Evolutionary conservation across 2,797 vertebrate species (phyloP).

Genomic region (Lepilemur ruficaudatus): DNA sequence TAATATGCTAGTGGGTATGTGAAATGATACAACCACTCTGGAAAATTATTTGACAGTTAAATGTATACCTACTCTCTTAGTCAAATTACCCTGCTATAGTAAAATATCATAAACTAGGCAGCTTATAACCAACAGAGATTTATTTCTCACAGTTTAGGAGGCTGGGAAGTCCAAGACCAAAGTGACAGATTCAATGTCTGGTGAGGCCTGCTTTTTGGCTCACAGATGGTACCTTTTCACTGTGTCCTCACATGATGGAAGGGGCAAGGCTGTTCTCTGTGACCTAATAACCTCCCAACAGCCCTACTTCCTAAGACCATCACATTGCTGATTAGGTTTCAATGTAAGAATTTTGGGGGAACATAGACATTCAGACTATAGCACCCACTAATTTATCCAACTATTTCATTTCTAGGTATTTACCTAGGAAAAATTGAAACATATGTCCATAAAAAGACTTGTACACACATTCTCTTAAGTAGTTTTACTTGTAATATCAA

Average conservation of each 20-base stretch:
- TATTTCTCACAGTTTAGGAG: background rate
- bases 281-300: background rate
- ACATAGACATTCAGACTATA: background rate
- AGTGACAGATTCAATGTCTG: background rate
- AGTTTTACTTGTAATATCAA: background rate
- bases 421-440: background rate
- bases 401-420: background rate
- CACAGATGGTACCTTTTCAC: background rate
- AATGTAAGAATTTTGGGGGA: background rate
- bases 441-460: background rate
- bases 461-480: background rate
- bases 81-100: background rate
- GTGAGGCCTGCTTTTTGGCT: background rate
- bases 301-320: background rate
- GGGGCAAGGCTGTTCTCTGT: background rate
- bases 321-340: background rate
- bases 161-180: background rate
- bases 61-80: background rate
- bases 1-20: background rate
- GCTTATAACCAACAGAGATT: background rate
- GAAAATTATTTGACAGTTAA: background rate
- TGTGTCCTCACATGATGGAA: background rate
- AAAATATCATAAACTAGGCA: background rate
- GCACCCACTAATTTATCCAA: background rate
- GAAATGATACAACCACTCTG: background rate